These are phyloP conservation scores for Agriotes lineatus DNA, from an alignment of 2,888 invertebrate genomes.

Conservation along the genomic window DNA sequence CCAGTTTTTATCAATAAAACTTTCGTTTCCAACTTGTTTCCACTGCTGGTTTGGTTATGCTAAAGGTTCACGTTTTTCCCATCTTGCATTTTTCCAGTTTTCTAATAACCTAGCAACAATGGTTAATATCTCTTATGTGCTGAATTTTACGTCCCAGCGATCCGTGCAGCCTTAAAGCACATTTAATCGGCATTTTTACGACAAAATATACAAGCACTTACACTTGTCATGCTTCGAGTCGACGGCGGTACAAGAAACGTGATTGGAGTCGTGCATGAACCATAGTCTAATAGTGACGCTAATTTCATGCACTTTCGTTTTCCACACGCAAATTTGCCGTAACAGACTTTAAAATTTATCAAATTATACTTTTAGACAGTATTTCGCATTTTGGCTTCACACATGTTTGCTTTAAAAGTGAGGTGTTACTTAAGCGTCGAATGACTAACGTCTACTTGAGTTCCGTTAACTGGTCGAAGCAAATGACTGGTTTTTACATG, in stretches of 20 bases:
- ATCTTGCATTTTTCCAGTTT: background rate
- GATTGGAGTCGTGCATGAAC: constrained; percentile 8
- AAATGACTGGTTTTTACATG: no score
- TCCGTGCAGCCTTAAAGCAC: background rate
- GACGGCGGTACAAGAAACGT: constrained; percentile 18
- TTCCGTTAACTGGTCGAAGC: no score
- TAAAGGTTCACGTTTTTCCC: no score
- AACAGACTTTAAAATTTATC: background rate
- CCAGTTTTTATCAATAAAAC: no score
- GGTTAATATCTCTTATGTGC: background rate
- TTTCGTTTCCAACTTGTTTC: no score
- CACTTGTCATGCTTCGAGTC: constrained; percentile 13
- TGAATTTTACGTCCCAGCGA: background rate
- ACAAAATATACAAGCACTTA: constrained; percentile 11
- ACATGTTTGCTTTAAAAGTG: constrained; percentile 1
- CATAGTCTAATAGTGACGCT: constrained; percentile 6
- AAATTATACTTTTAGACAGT: background rate
- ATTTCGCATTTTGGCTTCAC: background rate
- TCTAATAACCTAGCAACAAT: background rate
- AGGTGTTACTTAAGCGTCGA: background rate
- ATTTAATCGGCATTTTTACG: constrained; percentile 23
- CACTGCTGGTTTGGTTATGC: no score
- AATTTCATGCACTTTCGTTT: constrained; percentile 26
- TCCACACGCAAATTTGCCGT: constrained; percentile 6
- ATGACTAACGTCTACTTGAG: background rate